phyloP scores from a whole-genome alignment of 2,888 invertebrate species.

The Allacma fusca region DNA sequence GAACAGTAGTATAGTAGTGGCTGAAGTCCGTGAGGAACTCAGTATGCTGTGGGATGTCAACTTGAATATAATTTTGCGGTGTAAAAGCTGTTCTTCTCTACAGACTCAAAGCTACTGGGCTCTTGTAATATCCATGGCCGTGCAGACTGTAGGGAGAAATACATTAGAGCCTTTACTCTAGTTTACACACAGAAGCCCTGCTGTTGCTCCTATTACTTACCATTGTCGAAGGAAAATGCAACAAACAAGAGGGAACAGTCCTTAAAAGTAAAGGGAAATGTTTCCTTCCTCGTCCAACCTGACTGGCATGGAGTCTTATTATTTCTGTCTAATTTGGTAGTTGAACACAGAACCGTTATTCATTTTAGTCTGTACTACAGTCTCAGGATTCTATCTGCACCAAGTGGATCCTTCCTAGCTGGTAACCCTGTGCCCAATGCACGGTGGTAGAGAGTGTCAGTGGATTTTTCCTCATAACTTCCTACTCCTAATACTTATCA shows the following conservation, averaged over 20 bases:
- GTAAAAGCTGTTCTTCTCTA: not conserved
- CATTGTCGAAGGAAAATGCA: not conserved
- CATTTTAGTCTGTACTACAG: too few relatives aligned
- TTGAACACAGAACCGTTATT: not conserved
- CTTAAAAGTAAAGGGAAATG: not conserved
- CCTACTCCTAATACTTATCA: constrained; percentile 7
- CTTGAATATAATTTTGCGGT: constrained; percentile 3
- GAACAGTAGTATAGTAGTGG: too few relatives aligned
- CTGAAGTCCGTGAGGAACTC: not conserved
- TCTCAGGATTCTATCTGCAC: too few relatives aligned
- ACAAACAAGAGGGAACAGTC: not conserved
- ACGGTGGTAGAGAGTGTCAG: not conserved
- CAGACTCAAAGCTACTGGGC: not conserved
- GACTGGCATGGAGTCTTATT: not conserved
- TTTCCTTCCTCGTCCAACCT: not conserved
- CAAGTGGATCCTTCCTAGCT: too few relatives aligned
- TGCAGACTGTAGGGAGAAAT: not conserved
- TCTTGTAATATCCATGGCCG: not conserved
- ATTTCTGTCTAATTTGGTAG: constrained; percentile 9
- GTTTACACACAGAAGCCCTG: not conserved
- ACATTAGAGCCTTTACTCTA: not conserved
- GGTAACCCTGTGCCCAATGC: too few relatives aligned
- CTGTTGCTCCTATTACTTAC: not conserved
- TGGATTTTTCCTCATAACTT: constrained; percentile 6
- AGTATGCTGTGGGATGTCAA: not conserved